A percentile compares a stretch with the other conserved stretches of the same genome.
These are phyloP conservation scores for Isoperla grammatica DNA, from an alignment of 2,888 invertebrate genomes.

Conservation along the genomic window DNA sequence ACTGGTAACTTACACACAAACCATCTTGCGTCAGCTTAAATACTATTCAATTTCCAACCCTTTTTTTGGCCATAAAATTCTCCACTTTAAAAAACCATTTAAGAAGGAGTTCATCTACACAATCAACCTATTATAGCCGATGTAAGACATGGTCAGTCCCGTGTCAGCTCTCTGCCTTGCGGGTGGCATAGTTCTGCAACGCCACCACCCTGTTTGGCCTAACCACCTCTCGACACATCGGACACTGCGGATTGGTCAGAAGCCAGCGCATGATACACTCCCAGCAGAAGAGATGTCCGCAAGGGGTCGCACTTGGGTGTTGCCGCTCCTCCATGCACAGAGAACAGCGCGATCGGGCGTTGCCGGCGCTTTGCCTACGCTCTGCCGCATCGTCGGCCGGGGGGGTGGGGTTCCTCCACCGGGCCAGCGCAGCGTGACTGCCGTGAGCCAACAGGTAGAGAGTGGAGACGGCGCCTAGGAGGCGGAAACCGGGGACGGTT, in stretches of 20 bases:
- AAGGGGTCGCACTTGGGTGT: conserved; percentile 8
- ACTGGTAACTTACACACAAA: too few relatives aligned
- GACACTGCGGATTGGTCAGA: conserved; percentile 17
- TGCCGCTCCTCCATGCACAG: conserved; percentile 15
- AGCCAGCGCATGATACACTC: conserved; percentile 19
- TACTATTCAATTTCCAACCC: too few relatives aligned
- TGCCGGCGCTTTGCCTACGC: neutral
- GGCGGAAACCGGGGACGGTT: conserved; percentile 36
- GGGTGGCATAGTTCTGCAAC: conserved; percentile 16
- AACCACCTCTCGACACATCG: conserved; percentile 16
- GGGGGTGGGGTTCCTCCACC: conserved; percentile 16
- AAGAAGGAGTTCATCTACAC: too few relatives aligned
- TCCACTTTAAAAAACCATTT: too few relatives aligned
- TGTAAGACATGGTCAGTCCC: too few relatives aligned
- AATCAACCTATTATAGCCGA: too few relatives aligned
- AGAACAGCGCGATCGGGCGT: conserved; percentile 4
- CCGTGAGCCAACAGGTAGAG: conserved; percentile 30
- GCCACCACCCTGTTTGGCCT: conserved; percentile 4
- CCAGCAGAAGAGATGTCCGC: conserved; percentile 23
- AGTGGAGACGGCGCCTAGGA: conserved; percentile 37
- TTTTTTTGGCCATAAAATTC: too few relatives aligned
- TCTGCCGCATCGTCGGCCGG: neutral
- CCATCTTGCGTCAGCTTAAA: too few relatives aligned
- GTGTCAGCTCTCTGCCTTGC: neutral
- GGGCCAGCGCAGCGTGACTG: neutral